Percentiles rank a stretch among this genome's conserved stretches.
These are phyloP conservation scores for Zaprionus lachaisei DNA, from an alignment of 1,140 invertebrate species.

Conservation along the genomic window DNA sequence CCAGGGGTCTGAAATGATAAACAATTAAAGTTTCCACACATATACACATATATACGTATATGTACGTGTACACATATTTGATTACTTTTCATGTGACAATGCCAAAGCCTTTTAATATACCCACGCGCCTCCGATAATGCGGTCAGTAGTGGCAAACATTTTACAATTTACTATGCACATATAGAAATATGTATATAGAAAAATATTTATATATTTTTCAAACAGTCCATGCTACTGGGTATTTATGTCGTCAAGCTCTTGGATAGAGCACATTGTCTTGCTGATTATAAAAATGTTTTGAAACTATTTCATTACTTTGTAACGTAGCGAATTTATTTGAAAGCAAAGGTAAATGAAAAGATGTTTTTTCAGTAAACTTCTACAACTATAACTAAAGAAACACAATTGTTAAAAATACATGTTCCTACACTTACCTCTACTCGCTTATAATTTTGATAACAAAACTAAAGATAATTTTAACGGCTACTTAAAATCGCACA, in stretches of 20 bases:
- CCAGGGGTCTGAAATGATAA: neutral
- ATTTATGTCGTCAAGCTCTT: neutral
- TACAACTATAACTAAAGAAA: neutral
- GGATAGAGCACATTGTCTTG: neutral
- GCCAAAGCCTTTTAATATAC: neutral
- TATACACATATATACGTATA: neutral
- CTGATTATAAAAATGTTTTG: neutral
- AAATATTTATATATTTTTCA: neutral
- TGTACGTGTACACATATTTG: neutral
- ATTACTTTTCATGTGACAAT: slow-evolving; percentile 43
- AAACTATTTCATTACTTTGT: neutral
- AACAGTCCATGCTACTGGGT: neutral
- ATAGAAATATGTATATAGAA: neutral
- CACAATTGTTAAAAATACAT: neutral
- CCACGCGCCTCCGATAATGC: slow-evolving; percentile 7
- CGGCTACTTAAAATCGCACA: slow-evolving; percentile 17
- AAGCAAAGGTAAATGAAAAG: neutral
- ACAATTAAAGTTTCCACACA: neutral
- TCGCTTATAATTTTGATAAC: neutral
- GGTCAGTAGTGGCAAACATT: neutral
- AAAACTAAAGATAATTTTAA: slow-evolving; percentile 15
- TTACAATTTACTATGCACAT: neutral
- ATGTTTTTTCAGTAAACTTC: neutral
- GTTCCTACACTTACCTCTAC: neutral
- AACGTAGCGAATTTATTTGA: slow-evolving; percentile 30